A percentile compares a stretch with the other conserved stretches of the same genome.
Conservation (phyloP, 2,113 vertebrate species). For the Rutilus rutilus region DNA sequence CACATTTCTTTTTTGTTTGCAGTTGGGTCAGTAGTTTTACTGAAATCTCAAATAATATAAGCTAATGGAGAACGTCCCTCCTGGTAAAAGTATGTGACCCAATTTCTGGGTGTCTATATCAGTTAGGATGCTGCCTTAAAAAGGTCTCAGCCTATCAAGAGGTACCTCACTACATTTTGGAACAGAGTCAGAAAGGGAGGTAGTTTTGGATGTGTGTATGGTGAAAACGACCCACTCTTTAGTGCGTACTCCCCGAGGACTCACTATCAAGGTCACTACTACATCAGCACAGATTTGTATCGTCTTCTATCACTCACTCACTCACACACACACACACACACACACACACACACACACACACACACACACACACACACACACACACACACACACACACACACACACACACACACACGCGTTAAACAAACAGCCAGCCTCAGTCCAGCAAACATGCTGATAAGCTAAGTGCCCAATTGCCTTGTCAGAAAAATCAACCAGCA, state of each 20-base stretch:
- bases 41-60: neutral
- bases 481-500: constrained; percentile 31
- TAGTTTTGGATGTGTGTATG: constrained; percentile 60
- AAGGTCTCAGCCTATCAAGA: neutral
- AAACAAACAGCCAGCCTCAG: neutral
- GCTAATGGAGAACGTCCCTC: neutral
- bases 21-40: neutral
- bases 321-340: neutral
- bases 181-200: constrained; percentile 52
- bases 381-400: neutral
- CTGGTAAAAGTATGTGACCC: neutral
- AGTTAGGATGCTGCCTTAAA: neutral
- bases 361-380: neutral
- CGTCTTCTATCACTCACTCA: neutral
- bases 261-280: constrained; percentile 43
- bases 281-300: constrained; percentile 45
- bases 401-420: neutral
- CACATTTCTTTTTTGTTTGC: neutral
- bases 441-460: constrained; percentile 8
- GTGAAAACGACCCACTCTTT: constrained; percentile 34
- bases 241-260: constrained; percentile 19
- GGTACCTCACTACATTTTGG: neutral
- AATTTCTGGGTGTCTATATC: neutral
- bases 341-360: neutral
- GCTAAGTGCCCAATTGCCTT: neutral